Evolutionary conservation across 2,797 vertebrate genomes (phyloP), one percentile per base, ranked within the genome.

Genomic region (Eptatretus atami): DNA sequence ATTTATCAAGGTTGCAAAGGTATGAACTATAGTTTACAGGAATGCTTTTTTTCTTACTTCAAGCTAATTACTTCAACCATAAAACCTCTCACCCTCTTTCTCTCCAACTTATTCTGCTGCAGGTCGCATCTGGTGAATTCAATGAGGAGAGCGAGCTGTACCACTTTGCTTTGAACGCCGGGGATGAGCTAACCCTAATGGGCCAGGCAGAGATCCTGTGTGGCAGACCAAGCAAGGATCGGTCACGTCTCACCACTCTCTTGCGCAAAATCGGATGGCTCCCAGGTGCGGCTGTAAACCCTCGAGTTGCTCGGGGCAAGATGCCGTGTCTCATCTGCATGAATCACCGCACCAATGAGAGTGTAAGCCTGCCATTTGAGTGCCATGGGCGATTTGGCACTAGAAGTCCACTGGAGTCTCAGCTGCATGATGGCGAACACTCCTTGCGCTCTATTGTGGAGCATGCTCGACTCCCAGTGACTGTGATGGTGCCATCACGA

Each of bases 301-400:
- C 83, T 71, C 87, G 82, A 70, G 76, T 96, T 1, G 84, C 86
- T 2, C 80, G 84, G 60, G 79, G 92, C 65, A 98, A 98, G 76
- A 98, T 98, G 92, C 92, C 92, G 0, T 98, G 92, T 69, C 77
- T 98, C 67, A 96, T 98, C 67, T 98, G 92, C 74, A 98, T 98
- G 92, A 98, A 98, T 71, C 92, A 98, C 71, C 80, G 92, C 73
- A 98, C 92, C 75, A 98, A 98, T 0, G 92, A 98, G 73, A 98
- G 92, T 75, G 81, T 96, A 71, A 98, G 92, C 74, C 81, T 98
- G 65, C 90, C 92, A 1, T 98, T 98, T 73, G 88, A 95, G 70
- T 98, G 92, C 70, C 87, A 88, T 68, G 92, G 92, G 66, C 73
- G 83, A 63, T 96, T 98, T 70, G 96, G 92, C 73, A 95, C 88